Conservation (phyloP, 92 coral and sea anemone genomes). For the Parazoanthus swiftii region DNA sequence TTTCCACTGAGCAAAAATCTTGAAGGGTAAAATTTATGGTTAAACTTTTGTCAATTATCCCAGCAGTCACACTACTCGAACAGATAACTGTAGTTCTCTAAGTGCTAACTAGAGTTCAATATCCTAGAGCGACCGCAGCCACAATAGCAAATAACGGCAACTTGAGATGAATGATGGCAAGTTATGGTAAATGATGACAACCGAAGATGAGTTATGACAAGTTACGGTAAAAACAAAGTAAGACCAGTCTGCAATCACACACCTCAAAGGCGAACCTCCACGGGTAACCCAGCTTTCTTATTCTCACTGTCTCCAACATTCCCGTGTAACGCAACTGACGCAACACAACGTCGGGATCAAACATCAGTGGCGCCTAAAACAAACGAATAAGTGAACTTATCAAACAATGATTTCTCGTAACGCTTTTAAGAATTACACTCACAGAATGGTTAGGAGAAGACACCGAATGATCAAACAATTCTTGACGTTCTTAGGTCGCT, state of each 20-base stretch:
- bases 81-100: no score
- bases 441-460: not conserved
- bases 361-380: constrained; percentile 87
- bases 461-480: not conserved
- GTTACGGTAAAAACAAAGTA: no score
- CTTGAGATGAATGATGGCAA: no score
- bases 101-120: no score
- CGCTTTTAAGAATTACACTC: not conserved
- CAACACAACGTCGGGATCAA: constrained; percentile 92
- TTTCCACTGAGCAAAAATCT: no score
- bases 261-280: constrained; percentile 88
- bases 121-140: no score
- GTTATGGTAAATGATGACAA: not conserved
- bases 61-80: no score
- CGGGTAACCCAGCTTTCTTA: constrained; percentile 92
- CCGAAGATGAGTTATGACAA: not conserved
- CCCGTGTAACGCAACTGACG: constrained; percentile 98
- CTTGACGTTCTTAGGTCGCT: no score
- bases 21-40: no score
- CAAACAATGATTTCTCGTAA: constrained; percentile 1
- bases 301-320: constrained; percentile 95
- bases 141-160: no score
- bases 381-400: not conserved
- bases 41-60: no score
- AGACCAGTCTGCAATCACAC: not conserved